These are phyloP conservation scores for Ammodytes dubius DNA, from an alignment of 2,113 vertebrate genomes.

Conservation along the genomic window DNA sequence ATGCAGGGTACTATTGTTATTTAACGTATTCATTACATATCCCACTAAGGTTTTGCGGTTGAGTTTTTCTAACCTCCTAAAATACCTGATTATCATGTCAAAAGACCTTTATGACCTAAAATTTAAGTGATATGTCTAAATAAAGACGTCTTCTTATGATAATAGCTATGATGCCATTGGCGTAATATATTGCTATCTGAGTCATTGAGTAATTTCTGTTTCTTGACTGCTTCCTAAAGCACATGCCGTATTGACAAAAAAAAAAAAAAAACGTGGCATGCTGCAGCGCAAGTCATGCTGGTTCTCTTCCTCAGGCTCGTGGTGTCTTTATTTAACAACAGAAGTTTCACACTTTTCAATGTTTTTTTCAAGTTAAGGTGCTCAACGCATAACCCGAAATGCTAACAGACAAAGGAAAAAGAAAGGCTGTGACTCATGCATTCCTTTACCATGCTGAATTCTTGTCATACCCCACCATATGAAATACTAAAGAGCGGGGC, in stretches of 20 bases:
- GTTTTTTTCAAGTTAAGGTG: background rate
- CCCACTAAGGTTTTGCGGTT: background rate
- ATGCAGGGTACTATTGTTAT: no score
- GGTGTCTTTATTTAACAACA: slow-evolving; percentile 24
- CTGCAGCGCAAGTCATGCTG: slow-evolving; percentile 20
- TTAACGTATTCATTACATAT: background rate
- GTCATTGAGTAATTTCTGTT: background rate
- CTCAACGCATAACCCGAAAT: background rate
- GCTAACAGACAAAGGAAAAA: background rate
- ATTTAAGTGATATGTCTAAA: background rate
- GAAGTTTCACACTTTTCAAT: slow-evolving; percentile 7
- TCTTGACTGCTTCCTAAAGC: background rate
- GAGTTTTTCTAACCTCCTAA: background rate
- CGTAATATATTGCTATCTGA: slow-evolving; percentile 4
- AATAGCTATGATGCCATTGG: background rate
- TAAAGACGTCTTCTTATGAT: background rate
- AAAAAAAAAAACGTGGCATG: slow-evolving; percentile 16
- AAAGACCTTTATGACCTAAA: background rate
- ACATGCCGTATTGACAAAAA: background rate
- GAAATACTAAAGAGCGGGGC: background rate
- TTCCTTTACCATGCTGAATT: background rate
- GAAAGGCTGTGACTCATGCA: background rate
- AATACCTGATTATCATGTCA: background rate
- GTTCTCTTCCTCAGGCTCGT: background rate
- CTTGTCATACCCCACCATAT: background rate